Evolutionary conservation across 2,797 vertebrate species (phyloP).

Genomic region (Peromyscus melanophrys): DNA sequence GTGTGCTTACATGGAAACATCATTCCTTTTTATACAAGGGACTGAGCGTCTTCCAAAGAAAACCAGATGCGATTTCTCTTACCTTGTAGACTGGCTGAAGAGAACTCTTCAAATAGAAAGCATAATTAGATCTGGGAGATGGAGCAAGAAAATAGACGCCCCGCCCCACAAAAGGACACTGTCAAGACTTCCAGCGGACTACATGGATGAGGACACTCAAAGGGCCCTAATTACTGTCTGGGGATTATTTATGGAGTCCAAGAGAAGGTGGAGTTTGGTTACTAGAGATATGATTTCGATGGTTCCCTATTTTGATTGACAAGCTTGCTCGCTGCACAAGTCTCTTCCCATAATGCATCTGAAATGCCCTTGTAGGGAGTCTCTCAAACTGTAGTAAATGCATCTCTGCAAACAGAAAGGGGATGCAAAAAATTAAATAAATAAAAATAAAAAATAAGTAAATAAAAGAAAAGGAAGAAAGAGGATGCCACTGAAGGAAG

Average conservation of each 20-base stretch:
- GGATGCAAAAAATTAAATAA: neutral
- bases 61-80: neutral
- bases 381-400: neutral
- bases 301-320: neutral
- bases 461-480: neutral
- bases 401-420: neutral
- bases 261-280: neutral
- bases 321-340: neutral
- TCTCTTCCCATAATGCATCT: no score
- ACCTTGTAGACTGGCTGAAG: neutral
- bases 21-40: neutral
- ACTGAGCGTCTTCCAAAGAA: neutral
- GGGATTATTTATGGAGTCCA: neutral
- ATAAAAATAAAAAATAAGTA: no score
- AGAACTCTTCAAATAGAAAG: neutral
- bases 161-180: neutral
- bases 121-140: neutral
- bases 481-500: accelerated
- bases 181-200: neutral
- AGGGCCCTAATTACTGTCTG: neutral
- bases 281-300: neutral
- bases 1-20: neutral
- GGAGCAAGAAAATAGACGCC: neutral
- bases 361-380: neutral
- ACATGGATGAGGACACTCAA: neutral